Evolutionary conservation across 92 coral and sea anemone species (phyloP).

Genomic region (Paramuricea clavata): DNA sequence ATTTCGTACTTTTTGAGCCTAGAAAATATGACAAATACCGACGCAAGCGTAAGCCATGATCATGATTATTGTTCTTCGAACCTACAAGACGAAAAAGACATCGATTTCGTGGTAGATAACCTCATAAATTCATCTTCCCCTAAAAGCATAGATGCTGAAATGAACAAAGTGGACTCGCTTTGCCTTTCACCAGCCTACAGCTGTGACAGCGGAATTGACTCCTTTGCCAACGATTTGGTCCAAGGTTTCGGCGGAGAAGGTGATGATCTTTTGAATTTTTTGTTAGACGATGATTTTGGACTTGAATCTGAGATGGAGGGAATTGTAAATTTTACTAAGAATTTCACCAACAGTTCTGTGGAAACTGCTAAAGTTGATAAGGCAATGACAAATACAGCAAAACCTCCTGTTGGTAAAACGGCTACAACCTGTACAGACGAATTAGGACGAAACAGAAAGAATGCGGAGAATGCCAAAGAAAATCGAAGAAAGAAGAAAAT

Average conservation of each 20-base stretch:
- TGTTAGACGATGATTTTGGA: constrained; percentile 69
- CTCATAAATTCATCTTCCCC: not conserved
- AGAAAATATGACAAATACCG: not conserved
- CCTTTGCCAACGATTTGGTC: constrained; percentile 57
- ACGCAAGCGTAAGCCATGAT: constrained; percentile 57
- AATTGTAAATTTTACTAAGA: not conserved
- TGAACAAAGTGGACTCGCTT: constrained; percentile 47
- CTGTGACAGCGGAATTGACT: constrained; percentile 93
- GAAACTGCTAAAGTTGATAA: not conserved
- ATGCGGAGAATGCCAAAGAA: constrained; percentile 92
- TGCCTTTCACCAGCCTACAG: constrained; percentile 93
- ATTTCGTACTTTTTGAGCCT: constrained; percentile 1
- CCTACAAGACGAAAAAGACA: not conserved
- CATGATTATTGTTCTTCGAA: constrained; percentile 80
- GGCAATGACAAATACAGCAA: not conserved
- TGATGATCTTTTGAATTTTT: constrained; percentile 42
- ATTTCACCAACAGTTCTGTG: not conserved
- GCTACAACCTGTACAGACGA: constrained; percentile 50
- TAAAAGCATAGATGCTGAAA: constrained; percentile 24
- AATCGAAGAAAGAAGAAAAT: constrained; percentile 89
- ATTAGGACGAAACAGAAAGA: constrained; percentile 76
- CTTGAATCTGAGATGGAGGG: not conserved
- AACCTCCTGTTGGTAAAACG: not conserved
- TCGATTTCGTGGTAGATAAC: constrained; percentile 16
- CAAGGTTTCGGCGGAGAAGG: constrained; percentile 57